These are phyloP conservation scores for Poeciliopsis turneri DNA, from an alignment of 2,797 vertebrate genomes.

Conservation along the genomic window DNA sequence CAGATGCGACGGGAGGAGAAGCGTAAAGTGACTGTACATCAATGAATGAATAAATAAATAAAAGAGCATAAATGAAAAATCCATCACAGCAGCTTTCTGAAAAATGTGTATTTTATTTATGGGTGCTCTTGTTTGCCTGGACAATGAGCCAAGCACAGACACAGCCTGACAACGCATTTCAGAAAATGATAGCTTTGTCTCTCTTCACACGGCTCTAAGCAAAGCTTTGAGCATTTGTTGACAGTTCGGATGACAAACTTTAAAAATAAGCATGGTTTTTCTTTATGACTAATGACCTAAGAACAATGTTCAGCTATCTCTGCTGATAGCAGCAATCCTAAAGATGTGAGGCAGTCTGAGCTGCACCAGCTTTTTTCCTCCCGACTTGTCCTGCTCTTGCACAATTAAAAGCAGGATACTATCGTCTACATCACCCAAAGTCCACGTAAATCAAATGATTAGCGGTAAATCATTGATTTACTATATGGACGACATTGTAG, in stretches of 20 bases:
- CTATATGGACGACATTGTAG: background rate
- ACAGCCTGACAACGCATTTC: slow-evolving; percentile 18
- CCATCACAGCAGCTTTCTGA: slow-evolving; percentile 6
- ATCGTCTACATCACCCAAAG: no score
- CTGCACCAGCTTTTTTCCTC: slow-evolving; percentile 6
- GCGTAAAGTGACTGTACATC: background rate
- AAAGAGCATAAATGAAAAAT: slow-evolving; percentile 14
- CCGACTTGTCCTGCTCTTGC: background rate
- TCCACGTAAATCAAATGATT: background rate
- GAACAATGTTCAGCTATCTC: slow-evolving; percentile 36
- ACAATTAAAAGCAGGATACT: slow-evolving; percentile 12
- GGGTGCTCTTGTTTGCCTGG: slow-evolving; percentile 5
- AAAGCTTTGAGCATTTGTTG: slow-evolving; percentile 34
- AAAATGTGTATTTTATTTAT: slow-evolving; percentile 20
- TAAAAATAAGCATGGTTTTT: slow-evolving; percentile 31
- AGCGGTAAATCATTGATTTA: background rate
- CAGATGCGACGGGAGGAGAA: background rate
- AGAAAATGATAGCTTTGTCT: slow-evolving; percentile 26
- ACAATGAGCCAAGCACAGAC: slow-evolving; percentile 25
- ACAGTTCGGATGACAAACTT: slow-evolving; percentile 35
- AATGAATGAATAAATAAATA: slow-evolving; percentile 3
- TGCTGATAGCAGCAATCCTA: slow-evolving; percentile 29
- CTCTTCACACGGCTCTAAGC: slow-evolving; percentile 29
- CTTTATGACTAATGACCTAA: slow-evolving; percentile 44
- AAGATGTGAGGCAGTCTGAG: slow-evolving; percentile 26